Base-by-base conservation (phyloP, 2,888 invertebrate species). In the Lasioglossum marginatum region DNA sequence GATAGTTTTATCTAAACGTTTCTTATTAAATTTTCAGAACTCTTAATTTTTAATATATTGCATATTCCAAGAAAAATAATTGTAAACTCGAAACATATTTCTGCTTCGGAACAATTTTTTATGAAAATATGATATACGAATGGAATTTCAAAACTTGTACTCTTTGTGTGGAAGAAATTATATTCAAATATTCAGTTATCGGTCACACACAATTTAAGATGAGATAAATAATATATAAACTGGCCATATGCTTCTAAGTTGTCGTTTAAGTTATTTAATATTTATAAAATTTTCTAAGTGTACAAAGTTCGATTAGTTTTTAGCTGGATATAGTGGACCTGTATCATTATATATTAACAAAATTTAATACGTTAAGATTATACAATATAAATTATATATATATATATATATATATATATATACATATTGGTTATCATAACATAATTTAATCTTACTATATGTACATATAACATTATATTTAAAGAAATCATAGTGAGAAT, bases 321-420 rank as follows among this genome's bases (percentile, higher is more conserved):
- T 87, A 87, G 87, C 88, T 89, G 90, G 88, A 88, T 87, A 88
- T 88, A 88, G 90, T 85, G 90, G 90, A 87, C 90, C 90, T 87
- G 83, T 79, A 83, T 77, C 60, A 71, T 81, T 78, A 79, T 37
- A 87, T 70, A 81, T 60, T 75, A 76, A 77, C 74, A 73, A 82
- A 79, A 45, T 40, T 48, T 48, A 40, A 84, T 77, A 79, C n/a
- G 77, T 77, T 79, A 87, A 66, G 43, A 77, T 76, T 68, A 79
- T 79, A 78, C 45, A 43, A 66, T 66, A 80, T 34, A 66, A 8
- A 60, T 19, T 1, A 40, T 40, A 8, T 45, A 45, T 45, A 45
- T 14, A 45, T 45, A 43, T 12, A 52, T 19, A 57, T 12, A 57
- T n/a, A 57, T 23, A 27, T 27, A 60, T 14, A 60, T 60, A 60